Conservation (phyloP, 2,113 vertebrate genomes). For the Vidua chalybeata region DNA sequence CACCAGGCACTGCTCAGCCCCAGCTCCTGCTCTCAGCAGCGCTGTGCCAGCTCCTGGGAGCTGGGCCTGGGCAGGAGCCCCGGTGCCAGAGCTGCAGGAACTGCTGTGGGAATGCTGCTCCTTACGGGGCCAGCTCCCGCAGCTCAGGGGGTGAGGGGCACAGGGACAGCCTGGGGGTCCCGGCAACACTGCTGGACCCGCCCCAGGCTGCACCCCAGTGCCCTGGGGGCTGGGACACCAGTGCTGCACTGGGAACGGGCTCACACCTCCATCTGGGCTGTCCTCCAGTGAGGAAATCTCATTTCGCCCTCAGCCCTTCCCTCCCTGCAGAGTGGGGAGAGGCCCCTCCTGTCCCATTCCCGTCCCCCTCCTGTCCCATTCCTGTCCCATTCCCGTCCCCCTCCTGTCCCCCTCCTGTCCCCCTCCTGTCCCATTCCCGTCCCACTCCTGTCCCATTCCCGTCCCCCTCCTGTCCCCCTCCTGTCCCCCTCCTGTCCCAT, state of each 20-base stretch:
- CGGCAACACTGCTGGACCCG: too few relatives aligned
- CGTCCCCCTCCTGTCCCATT: too few relatives aligned
- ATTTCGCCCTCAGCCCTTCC: not conserved
- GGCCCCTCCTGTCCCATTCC: not conserved
- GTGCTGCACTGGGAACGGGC: not conserved
- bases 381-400: too few relatives aligned
- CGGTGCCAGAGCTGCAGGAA: not conserved
- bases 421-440: too few relatives aligned
- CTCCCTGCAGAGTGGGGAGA: not conserved
- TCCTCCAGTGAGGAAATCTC: not conserved
- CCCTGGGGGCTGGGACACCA: not conserved
- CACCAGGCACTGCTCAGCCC: not conserved
- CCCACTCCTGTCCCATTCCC: too few relatives aligned
- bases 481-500: too few relatives aligned
- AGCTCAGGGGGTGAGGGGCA: fast-evolving
- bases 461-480: too few relatives aligned
- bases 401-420: too few relatives aligned
- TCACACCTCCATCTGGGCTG: not conserved
- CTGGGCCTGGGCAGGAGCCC: not conserved
- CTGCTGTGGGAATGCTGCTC: not conserved
- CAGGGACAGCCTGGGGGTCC: not conserved
- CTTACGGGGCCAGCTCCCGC: not conserved
- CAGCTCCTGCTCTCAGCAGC: not conserved
- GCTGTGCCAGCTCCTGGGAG: not conserved
- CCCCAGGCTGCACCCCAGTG: too few relatives aligned